Evolutionary conservation across 1,140 invertebrate species (phyloP).

Genomic region (Brevipalpus yothersi): DNA sequence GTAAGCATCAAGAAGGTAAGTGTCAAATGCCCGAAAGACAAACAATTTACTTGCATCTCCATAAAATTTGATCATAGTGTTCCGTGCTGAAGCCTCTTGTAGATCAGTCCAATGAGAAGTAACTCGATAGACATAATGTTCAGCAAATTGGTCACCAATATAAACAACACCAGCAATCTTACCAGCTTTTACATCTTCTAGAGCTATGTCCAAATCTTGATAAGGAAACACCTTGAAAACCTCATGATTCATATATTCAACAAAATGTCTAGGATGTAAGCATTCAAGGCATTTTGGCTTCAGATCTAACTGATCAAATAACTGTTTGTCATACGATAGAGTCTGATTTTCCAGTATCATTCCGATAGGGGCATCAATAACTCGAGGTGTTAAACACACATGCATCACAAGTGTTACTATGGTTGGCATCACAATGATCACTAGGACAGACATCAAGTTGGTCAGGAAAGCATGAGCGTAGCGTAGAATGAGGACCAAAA

Average conservation of each 20-base stretch:
- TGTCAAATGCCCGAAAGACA: neutral
- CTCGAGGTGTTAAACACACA: neutral
- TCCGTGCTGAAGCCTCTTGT: neutral
- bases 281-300: neutral
- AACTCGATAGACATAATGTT: neutral
- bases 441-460: no score
- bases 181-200: neutral
- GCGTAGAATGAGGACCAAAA: no score
- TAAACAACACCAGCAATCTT: neutral
- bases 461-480: no score
- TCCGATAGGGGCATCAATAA: neutral
- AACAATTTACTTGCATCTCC: no score
- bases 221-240: neutral
- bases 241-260: neutral
- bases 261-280: neutral
- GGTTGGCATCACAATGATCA: neutral
- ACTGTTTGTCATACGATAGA: conserved; percentile 38
- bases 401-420: neutral
- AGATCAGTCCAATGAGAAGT: neutral
- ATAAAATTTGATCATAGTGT: no score
- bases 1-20: neutral
- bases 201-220: neutral
- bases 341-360: conserved; percentile 44
- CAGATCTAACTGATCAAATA: neutral
- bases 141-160: neutral